phyloP scores from a whole-genome alignment of 1,140 invertebrate species.

The Phthorimaea operculella region DNA sequence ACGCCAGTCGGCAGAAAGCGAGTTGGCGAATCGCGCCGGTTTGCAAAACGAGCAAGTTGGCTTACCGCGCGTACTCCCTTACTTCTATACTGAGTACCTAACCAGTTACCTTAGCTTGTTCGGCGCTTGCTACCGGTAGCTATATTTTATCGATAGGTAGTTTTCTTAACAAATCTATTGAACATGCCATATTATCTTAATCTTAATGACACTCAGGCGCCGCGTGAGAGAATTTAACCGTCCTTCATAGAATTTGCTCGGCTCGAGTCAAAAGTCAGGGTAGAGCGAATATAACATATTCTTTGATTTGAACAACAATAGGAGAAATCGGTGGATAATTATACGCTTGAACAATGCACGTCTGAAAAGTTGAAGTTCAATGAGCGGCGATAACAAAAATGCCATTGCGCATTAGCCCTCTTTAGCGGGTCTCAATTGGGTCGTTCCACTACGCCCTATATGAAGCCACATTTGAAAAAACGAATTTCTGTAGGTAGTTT shows the following conservation, averaged over 20 bases:
- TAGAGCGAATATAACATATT: conserved; percentile 58
- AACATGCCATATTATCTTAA: not conserved
- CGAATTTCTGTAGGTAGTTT: too few species aligned
- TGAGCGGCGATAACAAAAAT: conserved; percentile 39
- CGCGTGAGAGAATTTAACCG: conserved; percentile 65
- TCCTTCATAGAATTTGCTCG: conserved; percentile 40
- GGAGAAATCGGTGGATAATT: conserved; percentile 54
- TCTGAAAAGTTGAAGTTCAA: conserved; percentile 52
- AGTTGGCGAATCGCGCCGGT: too few species aligned
- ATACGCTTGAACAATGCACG: conserved; percentile 54
- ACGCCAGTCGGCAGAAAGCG: too few species aligned
- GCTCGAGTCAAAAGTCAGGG: conserved; percentile 55
- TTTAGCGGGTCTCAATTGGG: conserved; percentile 20
- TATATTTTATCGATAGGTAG: too few species aligned
- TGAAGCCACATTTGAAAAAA: too few species aligned
- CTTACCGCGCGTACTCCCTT: too few species aligned
- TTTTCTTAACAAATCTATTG: too few species aligned
- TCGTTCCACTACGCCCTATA: too few species aligned
- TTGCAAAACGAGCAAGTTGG: too few species aligned
- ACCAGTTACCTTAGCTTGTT: too few species aligned
- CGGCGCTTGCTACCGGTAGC: too few species aligned
- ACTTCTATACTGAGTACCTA: too few species aligned
- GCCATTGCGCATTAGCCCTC: conserved; percentile 40
- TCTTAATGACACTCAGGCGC: conserved; percentile 16
- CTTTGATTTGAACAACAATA: conserved; percentile 60